These are phyloP conservation scores for Molossus alvarezi DNA, from an alignment of 2,797 vertebrate species.

Conservation along the genomic window DNA sequence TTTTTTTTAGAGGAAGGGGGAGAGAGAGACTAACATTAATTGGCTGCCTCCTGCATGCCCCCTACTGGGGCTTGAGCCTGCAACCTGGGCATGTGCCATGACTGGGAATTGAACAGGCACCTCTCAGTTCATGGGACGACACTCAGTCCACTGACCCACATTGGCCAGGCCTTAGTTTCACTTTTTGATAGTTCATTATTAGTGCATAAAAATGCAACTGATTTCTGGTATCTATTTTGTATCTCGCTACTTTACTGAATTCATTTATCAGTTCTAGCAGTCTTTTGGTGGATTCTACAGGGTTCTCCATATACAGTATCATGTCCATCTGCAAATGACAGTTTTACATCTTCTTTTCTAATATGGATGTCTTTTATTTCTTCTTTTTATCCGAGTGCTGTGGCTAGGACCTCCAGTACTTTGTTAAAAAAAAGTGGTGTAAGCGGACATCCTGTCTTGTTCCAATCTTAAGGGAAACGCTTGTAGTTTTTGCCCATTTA, in stretches of 20 bases:
- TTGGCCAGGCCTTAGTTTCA: not conserved
- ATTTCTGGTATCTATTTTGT: not conserved
- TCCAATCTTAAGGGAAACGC: not conserved
- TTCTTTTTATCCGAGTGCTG: not conserved
- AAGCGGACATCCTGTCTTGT: not conserved
- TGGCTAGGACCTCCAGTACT: not conserved
- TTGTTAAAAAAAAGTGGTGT: not conserved
- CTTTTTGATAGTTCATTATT: not conserved
- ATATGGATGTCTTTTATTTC: not conserved
- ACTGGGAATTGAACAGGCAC: no score
- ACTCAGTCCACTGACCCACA: no score
- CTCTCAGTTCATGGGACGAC: no score
- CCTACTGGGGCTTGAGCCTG: no score
- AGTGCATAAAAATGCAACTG: not conserved
- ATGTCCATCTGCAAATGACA: not conserved
- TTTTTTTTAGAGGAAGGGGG: no score
- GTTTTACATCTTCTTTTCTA: not conserved
- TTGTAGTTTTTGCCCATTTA: not conserved
- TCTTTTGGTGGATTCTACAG: not conserved
- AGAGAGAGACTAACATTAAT: no score
- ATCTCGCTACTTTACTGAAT: not conserved
- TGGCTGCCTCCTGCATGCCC: no score
- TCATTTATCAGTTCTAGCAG: not conserved
- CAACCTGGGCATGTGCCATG: no score
- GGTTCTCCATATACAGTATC: not conserved